phyloP scores from a whole-genome alignment of 1,140 invertebrate genomes.

The Platyscapa corneri region DNA sequence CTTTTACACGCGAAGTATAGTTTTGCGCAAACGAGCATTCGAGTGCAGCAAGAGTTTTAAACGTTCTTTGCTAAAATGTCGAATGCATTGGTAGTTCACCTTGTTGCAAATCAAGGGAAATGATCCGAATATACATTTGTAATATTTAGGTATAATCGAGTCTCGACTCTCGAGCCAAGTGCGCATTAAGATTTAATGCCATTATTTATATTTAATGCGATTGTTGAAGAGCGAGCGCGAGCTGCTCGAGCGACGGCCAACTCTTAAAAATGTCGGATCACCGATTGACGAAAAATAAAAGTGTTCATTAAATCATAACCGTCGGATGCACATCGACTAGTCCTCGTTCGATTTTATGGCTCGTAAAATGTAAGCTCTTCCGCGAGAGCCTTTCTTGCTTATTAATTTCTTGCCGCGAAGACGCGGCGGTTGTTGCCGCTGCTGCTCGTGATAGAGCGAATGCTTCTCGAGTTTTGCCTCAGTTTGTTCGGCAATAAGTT shows the following conservation, averaged over 20 bases:
- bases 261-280: not conserved
- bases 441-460: not conserved
- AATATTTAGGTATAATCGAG: no score
- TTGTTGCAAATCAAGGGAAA: no score
- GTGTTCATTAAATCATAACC: not conserved
- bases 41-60: no score
- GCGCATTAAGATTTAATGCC: no score
- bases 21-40: no score
- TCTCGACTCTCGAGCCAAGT: no score
- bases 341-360: slow-evolving; percentile 43
- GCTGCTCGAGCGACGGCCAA: not conserved
- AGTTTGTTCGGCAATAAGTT: not conserved
- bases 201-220: no score
- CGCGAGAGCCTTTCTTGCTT: not conserved
- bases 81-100: no score
- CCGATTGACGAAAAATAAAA: not conserved
- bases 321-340: not conserved
- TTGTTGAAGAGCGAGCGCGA: no score
- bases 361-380: slow-evolving; percentile 34
- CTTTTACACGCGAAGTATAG: no score
- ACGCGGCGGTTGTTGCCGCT: not conserved
- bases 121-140: no score
- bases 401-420: not conserved
- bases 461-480: not conserved
- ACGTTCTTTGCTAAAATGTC: no score